Conservation (phyloP, 2,888 invertebrate genomes). For the Idaea biselata region DNA sequence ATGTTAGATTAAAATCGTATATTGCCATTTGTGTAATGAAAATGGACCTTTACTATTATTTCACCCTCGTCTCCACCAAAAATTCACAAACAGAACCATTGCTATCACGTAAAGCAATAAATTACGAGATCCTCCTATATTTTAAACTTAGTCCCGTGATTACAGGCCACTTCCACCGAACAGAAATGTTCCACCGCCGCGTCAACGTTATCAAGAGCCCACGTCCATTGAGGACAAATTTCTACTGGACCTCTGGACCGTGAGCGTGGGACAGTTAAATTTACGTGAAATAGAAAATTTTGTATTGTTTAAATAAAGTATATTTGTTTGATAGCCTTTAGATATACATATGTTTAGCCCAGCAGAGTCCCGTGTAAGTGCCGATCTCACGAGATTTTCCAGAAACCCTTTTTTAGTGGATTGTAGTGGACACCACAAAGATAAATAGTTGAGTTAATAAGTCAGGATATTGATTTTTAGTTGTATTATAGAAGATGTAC, state of each 20-base stretch:
- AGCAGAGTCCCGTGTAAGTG: no score
- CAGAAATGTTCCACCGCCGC: neutral
- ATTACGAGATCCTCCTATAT: neutral
- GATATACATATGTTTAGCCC: no score
- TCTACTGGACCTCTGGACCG: neutral
- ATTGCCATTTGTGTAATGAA: no score
- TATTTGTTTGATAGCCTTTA: neutral
- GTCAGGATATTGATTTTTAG: no score
- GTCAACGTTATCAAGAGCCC: neutral
- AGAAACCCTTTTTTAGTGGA: no score
- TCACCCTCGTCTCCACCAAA: neutral
- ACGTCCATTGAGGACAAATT: neutral
- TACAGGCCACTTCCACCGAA: neutral
- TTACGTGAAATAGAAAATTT: neutral
- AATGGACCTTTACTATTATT: no score
- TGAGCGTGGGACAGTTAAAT: neutral
- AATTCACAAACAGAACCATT: neutral
- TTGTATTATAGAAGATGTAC: no score
- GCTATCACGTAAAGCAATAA: neutral
- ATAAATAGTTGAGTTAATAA: no score
- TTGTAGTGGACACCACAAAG: no score
- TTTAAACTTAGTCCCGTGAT: neutral
- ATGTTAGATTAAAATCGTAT: no score
- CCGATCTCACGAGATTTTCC: no score
- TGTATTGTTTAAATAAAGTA: neutral